These are phyloP conservation scores for Dasysyrphus albostriatus DNA, from an alignment of 2,888 invertebrate species.

Conservation along the genomic window DNA sequence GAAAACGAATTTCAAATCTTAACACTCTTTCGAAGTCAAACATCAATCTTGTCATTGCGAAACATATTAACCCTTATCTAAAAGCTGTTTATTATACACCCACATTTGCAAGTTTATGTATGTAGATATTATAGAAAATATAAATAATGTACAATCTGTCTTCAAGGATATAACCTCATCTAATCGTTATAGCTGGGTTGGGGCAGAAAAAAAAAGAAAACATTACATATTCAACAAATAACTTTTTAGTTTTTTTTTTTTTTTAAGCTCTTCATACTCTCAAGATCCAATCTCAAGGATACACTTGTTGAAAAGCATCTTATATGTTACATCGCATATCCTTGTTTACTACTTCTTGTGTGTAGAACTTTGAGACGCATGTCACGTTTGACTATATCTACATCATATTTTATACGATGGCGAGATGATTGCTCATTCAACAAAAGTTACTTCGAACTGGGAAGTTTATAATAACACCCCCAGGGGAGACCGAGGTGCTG, in stretches of 20 bases:
- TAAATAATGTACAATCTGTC: conserved; percentile 33
- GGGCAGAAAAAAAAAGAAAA: background rate
- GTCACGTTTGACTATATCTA: conserved; percentile 7
- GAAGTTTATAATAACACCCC: conserved; percentile 17
- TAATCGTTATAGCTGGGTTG: background rate
- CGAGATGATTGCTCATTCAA: conserved; percentile 35
- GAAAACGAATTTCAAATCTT: conserved; percentile 17
- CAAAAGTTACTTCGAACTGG: conserved; percentile 20
- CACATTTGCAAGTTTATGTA: background rate
- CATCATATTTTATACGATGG: background rate
- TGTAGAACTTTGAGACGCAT: conserved; percentile 26
- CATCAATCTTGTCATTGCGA: conserved; percentile 34
- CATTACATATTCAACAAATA: conserved; percentile 41
- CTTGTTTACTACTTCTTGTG: conserved; percentile 29
- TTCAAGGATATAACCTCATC: conserved; percentile 42
- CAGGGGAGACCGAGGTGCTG: background rate
- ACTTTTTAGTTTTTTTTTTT: conserved; percentile 28
- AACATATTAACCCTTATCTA: conserved; percentile 36
- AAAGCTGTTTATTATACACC: conserved; percentile 3
- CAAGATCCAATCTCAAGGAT: conserved; percentile 37
- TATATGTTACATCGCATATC: conserved; percentile 8
- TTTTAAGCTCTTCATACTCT: background rate
- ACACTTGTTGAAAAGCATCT: conserved; percentile 37
- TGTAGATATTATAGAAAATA: background rate
- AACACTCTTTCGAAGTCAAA: conserved; percentile 24